Base-by-base conservation (phyloP, 2,888 invertebrate species). In the Cryptus viduatorius region DNA sequence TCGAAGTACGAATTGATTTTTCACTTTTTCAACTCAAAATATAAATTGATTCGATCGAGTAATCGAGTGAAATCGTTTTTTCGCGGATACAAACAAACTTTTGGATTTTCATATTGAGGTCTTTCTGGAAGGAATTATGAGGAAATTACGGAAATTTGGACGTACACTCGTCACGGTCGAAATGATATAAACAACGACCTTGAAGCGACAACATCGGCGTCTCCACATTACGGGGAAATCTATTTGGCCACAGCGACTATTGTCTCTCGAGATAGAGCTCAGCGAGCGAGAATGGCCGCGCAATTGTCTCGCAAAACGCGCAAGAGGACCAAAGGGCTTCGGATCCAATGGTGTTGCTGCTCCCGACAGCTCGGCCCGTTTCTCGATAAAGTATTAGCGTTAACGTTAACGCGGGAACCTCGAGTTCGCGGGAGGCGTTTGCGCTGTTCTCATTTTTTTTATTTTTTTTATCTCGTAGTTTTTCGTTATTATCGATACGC, bases 401-500 rank as follows among this genome's bases (percentile, higher is more conserved):
- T 1, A 48, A 14, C 8, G 48, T 48, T 12, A 48, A 14, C 8
- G n/a, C 12, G 3, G 31, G 5, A 10, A n/a, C n/a, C 29, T 44
- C 64, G 53, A 79, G 42, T 24, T 16, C 65, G 31, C 73, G 46
- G 76, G 72, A 80, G 77, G 83, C 72, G 77, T 80, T 24, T 72
- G 56, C 68, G 19, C 42, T 12, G 71, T 7, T 5, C 24, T 50
- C 16, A 7, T 56, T 64, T 79, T 19, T 61, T 75, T 67, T 14
- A 4, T 37, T 31, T 3, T 14, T 31, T 46, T 14, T 53, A 19
- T 48, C 48, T 37, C 37, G 37, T 53, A 16, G n/a, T 48, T 64
- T 59, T 48, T 24, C 50, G 24, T 29, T 44, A 53, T 67, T 77
- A 72, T 80, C 48, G 61, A 80, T 53, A 44, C 29, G n/a, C 19